phyloP scores from a whole-genome alignment of 2,797 vertebrate genomes.

The Neosilurus hyrtlii region DNA sequence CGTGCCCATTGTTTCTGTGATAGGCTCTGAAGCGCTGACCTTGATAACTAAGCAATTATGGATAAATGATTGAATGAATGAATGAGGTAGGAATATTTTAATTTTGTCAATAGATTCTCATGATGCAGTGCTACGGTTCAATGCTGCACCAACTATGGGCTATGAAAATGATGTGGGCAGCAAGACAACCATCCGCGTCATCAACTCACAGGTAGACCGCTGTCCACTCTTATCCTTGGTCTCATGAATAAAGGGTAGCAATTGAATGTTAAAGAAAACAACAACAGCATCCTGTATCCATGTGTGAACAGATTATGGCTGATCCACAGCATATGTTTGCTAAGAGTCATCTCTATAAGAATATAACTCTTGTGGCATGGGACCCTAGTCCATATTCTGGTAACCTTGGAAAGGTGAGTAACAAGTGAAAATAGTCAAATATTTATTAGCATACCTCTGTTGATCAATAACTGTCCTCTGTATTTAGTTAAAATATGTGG shows the following conservation, averaged over 20 bases:
- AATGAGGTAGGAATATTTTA: not conserved
- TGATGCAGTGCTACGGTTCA: constrained; percentile 86
- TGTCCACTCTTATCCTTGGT: not conserved
- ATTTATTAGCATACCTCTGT: not conserved
- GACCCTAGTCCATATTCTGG: constrained; percentile 82
- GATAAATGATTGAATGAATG: not conserved
- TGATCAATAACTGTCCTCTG: not conserved
- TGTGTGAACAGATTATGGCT: constrained; percentile 75
- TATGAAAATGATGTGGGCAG: constrained; percentile 86
- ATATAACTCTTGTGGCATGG: constrained; percentile 82
- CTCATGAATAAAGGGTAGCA: not conserved
- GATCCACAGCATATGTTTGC: constrained; percentile 75
- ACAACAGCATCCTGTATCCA: not conserved
- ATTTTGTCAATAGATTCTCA: constrained; percentile 76
- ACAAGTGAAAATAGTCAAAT: not conserved
- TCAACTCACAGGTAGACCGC: constrained; percentile 84
- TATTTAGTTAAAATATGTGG: not conserved
- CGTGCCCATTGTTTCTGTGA: not conserved
- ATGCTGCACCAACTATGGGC: constrained; percentile 81
- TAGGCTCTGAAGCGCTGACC: not conserved
- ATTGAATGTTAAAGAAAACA: not conserved
- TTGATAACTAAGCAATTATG: not conserved
- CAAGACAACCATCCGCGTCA: constrained; percentile 85
- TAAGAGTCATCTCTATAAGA: constrained; percentile 77
- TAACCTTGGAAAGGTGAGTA: constrained; percentile 79